These are phyloP conservation scores for Parus major DNA, from an alignment of 2,113 vertebrate genomes.

Conservation along the genomic window DNA sequence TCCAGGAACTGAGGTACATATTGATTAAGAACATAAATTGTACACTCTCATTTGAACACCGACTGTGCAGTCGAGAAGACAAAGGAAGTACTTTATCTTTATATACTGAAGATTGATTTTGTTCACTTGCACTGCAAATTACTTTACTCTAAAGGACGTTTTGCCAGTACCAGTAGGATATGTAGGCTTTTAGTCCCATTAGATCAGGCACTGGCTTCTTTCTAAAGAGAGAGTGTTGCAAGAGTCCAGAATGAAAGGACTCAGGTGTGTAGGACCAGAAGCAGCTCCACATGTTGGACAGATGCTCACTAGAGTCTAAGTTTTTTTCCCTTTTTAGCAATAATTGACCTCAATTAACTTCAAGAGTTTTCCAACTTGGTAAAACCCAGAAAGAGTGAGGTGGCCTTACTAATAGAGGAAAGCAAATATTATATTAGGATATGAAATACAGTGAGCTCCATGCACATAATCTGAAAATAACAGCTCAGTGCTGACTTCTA, in stretches of 20 bases:
- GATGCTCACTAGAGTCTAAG: background rate
- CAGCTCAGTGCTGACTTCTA: background rate
- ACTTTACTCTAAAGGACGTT: background rate
- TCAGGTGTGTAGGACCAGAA: background rate
- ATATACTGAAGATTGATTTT: background rate
- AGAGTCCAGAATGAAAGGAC: background rate
- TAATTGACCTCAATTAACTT: background rate
- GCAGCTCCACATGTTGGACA: background rate
- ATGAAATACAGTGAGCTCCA: background rate
- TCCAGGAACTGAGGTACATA: background rate
- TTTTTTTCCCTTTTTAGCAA: background rate
- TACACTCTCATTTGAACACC: background rate
- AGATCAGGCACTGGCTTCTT: background rate
- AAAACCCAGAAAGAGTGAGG: background rate
- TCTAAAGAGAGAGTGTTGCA: background rate
- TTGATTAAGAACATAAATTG: background rate
- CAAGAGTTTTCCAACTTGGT: background rate
- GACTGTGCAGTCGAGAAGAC: background rate
- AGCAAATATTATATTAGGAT: background rate
- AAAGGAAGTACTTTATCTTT: background rate
- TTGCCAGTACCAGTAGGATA: background rate
- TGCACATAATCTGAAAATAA: background rate
- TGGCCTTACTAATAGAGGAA: background rate
- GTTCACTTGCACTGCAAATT: background rate
- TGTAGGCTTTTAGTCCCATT: background rate